A percentile compares a stretch with the other conserved stretches of the same genome.
Conservation (phyloP, 30 jellyfish, hydroid and myxozoan species). For the Aurelia aurita complex sp. Pacific region DNA sequence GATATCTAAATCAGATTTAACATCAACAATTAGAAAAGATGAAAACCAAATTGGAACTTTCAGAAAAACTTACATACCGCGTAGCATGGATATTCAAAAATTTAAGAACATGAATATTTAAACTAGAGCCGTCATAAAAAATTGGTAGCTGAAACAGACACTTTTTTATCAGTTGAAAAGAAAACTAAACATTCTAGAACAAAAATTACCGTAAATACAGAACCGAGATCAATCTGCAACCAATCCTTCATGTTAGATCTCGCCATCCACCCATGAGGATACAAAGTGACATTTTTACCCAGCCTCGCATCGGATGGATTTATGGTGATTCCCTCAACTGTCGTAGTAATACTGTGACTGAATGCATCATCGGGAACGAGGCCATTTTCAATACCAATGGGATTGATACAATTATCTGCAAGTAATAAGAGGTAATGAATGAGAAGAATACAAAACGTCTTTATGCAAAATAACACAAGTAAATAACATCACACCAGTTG, state of each 20-base stretch:
- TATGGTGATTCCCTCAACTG: neutral
- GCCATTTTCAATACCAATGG: slow-evolving; percentile 79
- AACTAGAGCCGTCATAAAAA: too few species aligned
- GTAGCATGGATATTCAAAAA: too few species aligned
- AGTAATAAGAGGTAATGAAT: neutral
- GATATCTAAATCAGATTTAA: too few species aligned
- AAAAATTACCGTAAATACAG: slow-evolving; percentile 56
- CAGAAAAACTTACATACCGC: too few species aligned
- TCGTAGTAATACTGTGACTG: neutral
- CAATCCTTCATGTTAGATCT: slow-evolving; percentile 16
- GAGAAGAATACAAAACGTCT: neutral
- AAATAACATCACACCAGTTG: too few species aligned
- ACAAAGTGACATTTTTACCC: slow-evolving; percentile 16
- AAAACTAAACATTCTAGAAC: too few species aligned
- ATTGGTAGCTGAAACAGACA: too few species aligned
- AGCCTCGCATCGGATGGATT: slow-evolving; percentile 49
- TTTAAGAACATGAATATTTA: too few species aligned
- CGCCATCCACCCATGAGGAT: slow-evolving; percentile 62
- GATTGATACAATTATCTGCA: slow-evolving; percentile 66
- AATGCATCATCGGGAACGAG: slow-evolving; percentile 63
- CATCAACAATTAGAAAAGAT: too few species aligned
- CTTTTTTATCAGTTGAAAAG: too few species aligned
- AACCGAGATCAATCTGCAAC: slow-evolving; percentile 71
- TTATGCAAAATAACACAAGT: too few species aligned
- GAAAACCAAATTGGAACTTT: too few species aligned